A percentile compares a stretch with the other conserved stretches of the same genome.
Conservation (phyloP, 2,888 invertebrate species). For the Scaptomyza parva region DNA sequence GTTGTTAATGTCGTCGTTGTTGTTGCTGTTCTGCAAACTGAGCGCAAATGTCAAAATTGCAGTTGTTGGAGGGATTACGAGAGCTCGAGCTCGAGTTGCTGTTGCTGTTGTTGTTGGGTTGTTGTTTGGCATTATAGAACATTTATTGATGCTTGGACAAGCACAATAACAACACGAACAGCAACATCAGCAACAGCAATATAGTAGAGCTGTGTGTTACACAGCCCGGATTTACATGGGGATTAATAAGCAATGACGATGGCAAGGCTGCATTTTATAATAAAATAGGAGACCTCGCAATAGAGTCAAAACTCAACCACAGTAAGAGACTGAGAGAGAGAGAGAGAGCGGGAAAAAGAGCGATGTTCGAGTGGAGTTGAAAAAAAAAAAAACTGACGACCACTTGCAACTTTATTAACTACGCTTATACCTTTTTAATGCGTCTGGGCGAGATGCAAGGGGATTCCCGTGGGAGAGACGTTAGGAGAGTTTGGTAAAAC, state of each 20-base stretch:
- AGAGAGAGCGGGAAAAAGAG: too few relatives aligned
- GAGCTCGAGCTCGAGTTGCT: conserved; percentile 31
- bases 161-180: conserved; percentile 41
- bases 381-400: conserved; percentile 58
- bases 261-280: conserved; percentile 51
- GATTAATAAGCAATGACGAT: conserved; percentile 67
- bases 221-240: conserved; percentile 55
- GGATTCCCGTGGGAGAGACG: neutral
- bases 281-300: conserved; percentile 41
- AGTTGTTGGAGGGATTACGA: conserved; percentile 48
- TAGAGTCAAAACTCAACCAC: conserved; percentile 36
- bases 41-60: conserved; percentile 30
- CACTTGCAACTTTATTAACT: conserved; percentile 74
- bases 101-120: conserved; percentile 29
- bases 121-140: conserved; percentile 62
- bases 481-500: neutral
- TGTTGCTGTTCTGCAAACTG: conserved; percentile 27
- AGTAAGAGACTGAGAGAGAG: conserved; percentile 6
- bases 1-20: conserved; percentile 18
- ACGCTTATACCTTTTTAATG: conserved; percentile 67
- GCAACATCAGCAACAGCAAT: conserved; percentile 13
- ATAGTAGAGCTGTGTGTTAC: conserved; percentile 5
- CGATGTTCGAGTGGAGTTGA: conserved; percentile 25
- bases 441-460: neutral
- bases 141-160: conserved; percentile 74